A percentile compares a stretch with the other conserved stretches of the same genome.
Evolutionary conservation across 2,888 invertebrate species (phyloP).

Genomic region (Notodonta ziczac): DNA sequence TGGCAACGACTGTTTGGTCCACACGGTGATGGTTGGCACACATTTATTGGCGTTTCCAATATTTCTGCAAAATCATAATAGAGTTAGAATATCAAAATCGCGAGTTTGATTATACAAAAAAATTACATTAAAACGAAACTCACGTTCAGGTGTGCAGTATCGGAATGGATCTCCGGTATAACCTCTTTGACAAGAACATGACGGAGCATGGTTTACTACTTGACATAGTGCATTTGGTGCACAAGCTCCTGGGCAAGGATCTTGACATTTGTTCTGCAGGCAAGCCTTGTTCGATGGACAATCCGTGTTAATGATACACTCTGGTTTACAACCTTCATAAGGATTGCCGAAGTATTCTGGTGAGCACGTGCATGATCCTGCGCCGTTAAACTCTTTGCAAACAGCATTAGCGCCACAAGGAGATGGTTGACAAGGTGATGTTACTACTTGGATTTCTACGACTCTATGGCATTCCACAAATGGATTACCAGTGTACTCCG

Average conservation of each 20-base stretch:
- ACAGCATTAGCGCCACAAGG: constrained; percentile 88
- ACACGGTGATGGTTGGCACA: constrained; percentile 89
- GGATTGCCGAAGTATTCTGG: constrained; percentile 90
- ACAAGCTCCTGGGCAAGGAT: constrained; percentile 92
- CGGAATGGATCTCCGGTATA: constrained; percentile 91
- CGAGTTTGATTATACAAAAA: too few species aligned
- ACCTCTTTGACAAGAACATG: constrained; percentile 87
- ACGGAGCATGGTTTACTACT: constrained; percentile 88
- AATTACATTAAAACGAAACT: constrained; percentile 47
- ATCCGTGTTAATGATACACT: constrained; percentile 89
- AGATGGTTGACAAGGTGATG: constrained; percentile 85
- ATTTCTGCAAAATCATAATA: constrained; percentile 52
- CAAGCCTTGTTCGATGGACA: constrained; percentile 89
- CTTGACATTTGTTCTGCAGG: constrained; percentile 88
- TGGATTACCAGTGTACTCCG: constrained; percentile 90
- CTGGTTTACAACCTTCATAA: constrained; percentile 90
- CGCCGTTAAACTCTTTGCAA: constrained; percentile 85
- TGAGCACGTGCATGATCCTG: constrained; percentile 88
- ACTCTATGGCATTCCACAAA: constrained; percentile 86
- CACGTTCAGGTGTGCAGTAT: constrained; percentile 85
- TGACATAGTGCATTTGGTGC: constrained; percentile 90
- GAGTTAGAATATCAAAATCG: neutral
- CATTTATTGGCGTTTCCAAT: constrained; percentile 66
- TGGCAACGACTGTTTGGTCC: constrained; percentile 91
- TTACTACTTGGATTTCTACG: constrained; percentile 65